Evolutionary conservation across 2,888 invertebrate species (phyloP).

Genomic region (Sesamia inferens): DNA sequence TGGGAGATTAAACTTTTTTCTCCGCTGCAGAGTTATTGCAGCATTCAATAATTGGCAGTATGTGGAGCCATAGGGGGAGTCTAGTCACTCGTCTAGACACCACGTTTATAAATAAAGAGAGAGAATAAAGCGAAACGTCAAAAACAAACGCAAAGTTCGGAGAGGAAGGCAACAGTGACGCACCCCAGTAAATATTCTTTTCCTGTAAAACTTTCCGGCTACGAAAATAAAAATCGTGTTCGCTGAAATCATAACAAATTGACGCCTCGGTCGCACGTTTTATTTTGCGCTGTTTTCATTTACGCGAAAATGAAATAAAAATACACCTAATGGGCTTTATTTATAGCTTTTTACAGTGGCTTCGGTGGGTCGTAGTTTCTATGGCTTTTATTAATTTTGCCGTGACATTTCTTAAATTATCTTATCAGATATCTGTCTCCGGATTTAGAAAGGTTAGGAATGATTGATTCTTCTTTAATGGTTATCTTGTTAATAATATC

Average conservation of each 20-base stretch:
- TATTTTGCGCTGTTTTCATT: constrained; percentile 36
- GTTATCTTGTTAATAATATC: background rate
- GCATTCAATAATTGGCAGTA: constrained; percentile 73
- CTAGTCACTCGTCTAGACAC: constrained; percentile 67
- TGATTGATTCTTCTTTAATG: constrained; percentile 1
- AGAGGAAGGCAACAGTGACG: constrained; percentile 41
- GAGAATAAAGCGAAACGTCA: constrained; percentile 46
- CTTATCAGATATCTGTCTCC: background rate
- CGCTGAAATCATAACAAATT: constrained; percentile 53
- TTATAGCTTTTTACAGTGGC: background rate
- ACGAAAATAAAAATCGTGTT: constrained; percentile 48
- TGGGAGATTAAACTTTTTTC: constrained; percentile 79
- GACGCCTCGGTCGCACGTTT: constrained; percentile 11
- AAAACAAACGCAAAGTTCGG: constrained; percentile 53
- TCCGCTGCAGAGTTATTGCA: constrained; percentile 70
- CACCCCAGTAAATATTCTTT: constrained; percentile 58
- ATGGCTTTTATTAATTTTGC: constrained; percentile 26
- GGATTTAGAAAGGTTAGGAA: constrained; percentile 6
- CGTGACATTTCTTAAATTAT: constrained; percentile 8
- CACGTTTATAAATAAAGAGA: constrained; percentile 54
- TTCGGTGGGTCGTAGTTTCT: background rate
- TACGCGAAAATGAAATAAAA: constrained; percentile 26
- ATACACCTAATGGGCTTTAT: constrained; percentile 3
- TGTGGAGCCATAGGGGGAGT: constrained; percentile 63
- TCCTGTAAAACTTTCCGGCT: constrained; percentile 51